Evolutionary conservation across 2,888 invertebrate species (phyloP).

Genomic region (Mellilla xanthometata): DNA sequence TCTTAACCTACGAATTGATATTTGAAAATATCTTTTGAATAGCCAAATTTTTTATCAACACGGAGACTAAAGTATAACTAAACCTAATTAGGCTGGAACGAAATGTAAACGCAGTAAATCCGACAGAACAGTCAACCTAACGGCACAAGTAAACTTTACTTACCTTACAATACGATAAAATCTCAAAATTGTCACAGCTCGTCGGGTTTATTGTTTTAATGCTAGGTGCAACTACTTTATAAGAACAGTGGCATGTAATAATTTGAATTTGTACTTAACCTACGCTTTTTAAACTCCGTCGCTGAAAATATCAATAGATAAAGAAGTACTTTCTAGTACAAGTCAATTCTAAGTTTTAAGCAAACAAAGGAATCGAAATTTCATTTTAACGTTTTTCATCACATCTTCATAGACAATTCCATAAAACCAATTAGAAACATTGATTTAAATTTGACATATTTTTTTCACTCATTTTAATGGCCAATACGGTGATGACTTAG

Average conservation of each 20-base stretch:
- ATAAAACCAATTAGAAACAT: constrained; percentile 34
- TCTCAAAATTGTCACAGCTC: constrained; percentile 83
- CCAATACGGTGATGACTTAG: constrained; percentile 68
- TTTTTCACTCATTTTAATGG: constrained; percentile 35
- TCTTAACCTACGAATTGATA: no score
- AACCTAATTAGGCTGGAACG: constrained; percentile 76
- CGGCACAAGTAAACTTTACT: constrained; percentile 56
- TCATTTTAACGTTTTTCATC: constrained; percentile 26
- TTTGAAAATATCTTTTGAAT: no score
- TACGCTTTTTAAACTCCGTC: constrained; percentile 67
- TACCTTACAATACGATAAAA: constrained; percentile 80
- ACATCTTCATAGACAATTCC: constrained; percentile 23
- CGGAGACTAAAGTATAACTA: constrained; percentile 60
- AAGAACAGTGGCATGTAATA: constrained; percentile 80
- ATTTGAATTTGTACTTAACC: constrained; percentile 82
- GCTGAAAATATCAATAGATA: constrained; percentile 55
- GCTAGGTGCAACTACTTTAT: constrained; percentile 82
- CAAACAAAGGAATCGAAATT: constrained; percentile 36
- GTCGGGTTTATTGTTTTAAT: constrained; percentile 80
- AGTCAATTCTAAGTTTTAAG: constrained; percentile 44
- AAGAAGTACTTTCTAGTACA: constrained; percentile 49
- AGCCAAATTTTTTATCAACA: constrained; percentile 31
- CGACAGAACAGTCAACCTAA: constrained; percentile 69
- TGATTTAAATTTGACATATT: constrained; percentile 24
- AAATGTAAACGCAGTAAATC: constrained; percentile 61